Base-by-base conservation (phyloP, 2,113 vertebrate genomes). In the Lamprotornis superbus region DNA sequence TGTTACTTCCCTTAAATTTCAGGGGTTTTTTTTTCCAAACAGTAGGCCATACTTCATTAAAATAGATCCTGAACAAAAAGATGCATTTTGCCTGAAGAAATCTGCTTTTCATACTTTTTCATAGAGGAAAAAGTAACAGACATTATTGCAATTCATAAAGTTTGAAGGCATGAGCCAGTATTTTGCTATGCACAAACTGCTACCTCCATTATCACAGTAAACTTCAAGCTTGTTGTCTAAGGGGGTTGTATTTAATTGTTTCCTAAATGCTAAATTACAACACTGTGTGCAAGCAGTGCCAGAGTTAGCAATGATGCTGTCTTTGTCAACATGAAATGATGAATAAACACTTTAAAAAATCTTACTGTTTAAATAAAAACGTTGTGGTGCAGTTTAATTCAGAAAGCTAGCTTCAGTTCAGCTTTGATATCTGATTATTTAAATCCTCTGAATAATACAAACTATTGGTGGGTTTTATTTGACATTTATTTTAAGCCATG, bases 1-100 rank as follows among this genome's bases (percentile, higher is more conserved):
- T 82, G 4, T 23, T 73, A 31, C 9, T 65, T 40, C 6, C 12
- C 39, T 49, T 39, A 73, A 55, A 60, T 56, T 39, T 53, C 6
- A 11, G n/a, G 12, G 3, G 3, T 9, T 0, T 22, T 39, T 47
- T 3, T 46, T 49, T 16, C 21, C 1, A 0, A 83, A 15, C 8
- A 9, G 3, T 57, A 73, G 20, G 3, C 30, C 15, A 8, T 70
- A 13, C 15, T 65, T 86, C 13, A 9, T 61, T 81, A 61, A 80
- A 73, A 76, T 14, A 56, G 35, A 14, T 61, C 52, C 16, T 60
- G 65, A 83, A 23, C 7, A 61, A 50, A 76, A 49, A 70, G 2
- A 3, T 46, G 13, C 0, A 4, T 63, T 68, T 87, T 47, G 6
- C 35, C 12, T 69, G 33, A 55, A 63, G 37, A 57, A 10, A 33